Evolutionary conservation across 35 echinoderm and acorn worm species (phyloP).

Genomic region (Acanthaster planci): DNA sequence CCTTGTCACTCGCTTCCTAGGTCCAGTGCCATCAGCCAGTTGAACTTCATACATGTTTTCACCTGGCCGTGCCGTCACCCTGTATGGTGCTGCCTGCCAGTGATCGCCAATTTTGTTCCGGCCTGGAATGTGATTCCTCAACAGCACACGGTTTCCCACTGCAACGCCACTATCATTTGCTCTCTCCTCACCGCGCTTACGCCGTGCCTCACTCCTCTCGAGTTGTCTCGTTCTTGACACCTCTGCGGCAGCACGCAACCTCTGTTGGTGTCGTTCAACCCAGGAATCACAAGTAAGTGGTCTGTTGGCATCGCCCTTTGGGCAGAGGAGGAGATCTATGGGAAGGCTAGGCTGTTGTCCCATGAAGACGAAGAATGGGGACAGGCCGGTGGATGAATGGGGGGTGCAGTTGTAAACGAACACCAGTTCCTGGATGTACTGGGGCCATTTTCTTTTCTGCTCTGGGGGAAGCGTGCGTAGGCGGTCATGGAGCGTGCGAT

Average conservation of each 20-base stretch:
- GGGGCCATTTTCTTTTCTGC: slow-evolving; percentile 27
- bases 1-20: background rate
- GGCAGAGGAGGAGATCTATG: too few species aligned
- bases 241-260: background rate
- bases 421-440: slow-evolving; percentile 20
- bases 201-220: background rate
- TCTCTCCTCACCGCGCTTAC: background rate
- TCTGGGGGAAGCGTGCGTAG: slow-evolving; percentile 18
- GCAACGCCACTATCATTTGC: slow-evolving; percentile 26
- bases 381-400: too few species aligned
- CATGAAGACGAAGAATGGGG: slow-evolving; percentile 37
- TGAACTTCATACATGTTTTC: background rate
- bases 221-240: background rate
- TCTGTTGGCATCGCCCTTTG: too few species aligned
- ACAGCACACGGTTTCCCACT: background rate
- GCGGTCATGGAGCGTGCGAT: slow-evolving; percentile 21
- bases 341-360: background rate
- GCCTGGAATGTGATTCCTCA: background rate
- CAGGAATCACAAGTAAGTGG: too few species aligned
- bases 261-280: background rate
- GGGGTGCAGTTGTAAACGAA: slow-evolving; percentile 36
- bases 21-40: slow-evolving; percentile 1
- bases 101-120: background rate
- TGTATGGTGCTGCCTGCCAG: background rate
- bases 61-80: background rate